Evolutionary conservation across 2,113 vertebrate genomes (phyloP).

Genomic region (Uropsilus gracilis): DNA sequence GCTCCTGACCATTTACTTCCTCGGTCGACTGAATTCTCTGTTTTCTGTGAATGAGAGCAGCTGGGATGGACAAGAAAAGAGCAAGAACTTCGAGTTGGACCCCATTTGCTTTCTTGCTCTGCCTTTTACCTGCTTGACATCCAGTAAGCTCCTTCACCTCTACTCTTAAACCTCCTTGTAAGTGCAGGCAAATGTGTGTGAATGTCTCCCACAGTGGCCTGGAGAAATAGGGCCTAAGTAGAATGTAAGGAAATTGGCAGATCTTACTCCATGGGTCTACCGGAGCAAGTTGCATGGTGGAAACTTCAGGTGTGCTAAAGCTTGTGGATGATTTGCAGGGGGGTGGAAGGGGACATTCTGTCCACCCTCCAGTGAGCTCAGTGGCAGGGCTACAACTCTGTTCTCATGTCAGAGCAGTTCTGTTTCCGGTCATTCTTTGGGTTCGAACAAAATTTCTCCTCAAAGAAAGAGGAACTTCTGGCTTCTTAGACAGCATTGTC

Average conservation of each 20-base stretch:
- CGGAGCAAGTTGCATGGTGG: neutral
- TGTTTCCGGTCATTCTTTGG: neutral
- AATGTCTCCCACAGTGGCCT: neutral
- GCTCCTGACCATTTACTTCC: neutral
- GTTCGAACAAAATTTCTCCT: neutral
- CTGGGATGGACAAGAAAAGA: neutral
- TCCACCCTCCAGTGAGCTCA: too few relatives aligned
- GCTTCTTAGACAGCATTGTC: neutral
- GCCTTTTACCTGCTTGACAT: neutral
- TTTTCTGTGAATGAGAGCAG: neutral
- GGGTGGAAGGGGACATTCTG: neutral
- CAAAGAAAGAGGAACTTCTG: neutral
- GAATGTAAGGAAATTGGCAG: neutral
- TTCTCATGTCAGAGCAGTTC: neutral
- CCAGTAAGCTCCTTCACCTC: fast-evolving
- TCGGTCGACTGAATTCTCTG: neutral
- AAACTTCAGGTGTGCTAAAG: too few relatives aligned
- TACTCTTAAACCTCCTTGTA: neutral
- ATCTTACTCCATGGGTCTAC: neutral
- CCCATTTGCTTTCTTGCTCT: neutral
- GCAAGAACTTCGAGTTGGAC: neutral
- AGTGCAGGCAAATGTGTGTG: fast-evolving
- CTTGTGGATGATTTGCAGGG: neutral
- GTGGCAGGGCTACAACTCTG: neutral
- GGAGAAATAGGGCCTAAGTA: fast-evolving